Conservation (phyloP, 2,113 vertebrate genomes). For the Zosterops japonicus region DNA sequence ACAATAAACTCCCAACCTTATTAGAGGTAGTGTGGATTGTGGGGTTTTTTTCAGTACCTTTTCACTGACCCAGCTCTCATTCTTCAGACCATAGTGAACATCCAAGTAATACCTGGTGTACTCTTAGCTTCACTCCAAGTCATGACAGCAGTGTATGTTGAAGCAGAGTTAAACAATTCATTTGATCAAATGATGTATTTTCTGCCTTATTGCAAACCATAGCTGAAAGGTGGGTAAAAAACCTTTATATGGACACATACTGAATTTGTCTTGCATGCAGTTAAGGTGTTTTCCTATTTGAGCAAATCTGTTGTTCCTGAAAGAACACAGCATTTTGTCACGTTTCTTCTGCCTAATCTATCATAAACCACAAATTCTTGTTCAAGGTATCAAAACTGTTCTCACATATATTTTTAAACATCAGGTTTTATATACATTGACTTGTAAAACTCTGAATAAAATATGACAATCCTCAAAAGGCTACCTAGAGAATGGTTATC, state of each 20-base stretch:
- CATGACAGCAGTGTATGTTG: accelerated
- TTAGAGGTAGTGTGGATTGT: neutral
- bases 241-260: neutral
- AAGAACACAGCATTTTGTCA: neutral
- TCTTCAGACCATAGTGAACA: neutral
- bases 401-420: neutral
- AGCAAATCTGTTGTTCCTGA: neutral
- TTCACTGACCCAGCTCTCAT: neutral
- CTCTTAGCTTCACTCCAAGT: neutral
- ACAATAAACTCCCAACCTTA: neutral
- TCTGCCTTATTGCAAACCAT: neutral
- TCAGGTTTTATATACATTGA: neutral
- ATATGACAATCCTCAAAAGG: neutral
- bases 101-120: neutral
- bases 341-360: neutral
- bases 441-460: neutral
- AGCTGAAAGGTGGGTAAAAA: neutral
- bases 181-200: neutral
- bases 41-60: neutral
- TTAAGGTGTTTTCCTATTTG: neutral
- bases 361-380: neutral
- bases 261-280: neutral
- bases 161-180: neutral
- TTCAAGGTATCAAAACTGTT: neutral
- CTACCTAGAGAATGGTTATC: neutral